These are phyloP conservation scores for Eucidaris tribuloides DNA, from an alignment of 35 echinoderm and acorn worm genomes.

Conservation along the genomic window DNA sequence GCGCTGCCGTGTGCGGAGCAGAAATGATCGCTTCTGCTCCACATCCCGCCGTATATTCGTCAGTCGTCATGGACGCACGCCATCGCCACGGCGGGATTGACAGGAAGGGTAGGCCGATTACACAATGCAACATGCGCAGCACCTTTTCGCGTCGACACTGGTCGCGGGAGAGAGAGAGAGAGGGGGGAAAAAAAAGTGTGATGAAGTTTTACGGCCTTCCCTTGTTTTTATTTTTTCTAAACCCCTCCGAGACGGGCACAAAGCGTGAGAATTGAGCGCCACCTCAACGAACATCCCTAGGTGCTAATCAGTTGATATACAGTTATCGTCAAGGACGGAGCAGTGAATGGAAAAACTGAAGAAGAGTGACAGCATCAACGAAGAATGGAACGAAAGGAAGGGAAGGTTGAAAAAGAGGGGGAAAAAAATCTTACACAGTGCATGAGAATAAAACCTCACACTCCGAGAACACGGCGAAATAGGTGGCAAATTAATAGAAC, in stretches of 20 bases:
- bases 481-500: slow-evolving; percentile 3
- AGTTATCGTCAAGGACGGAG: not conserved
- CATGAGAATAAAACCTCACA: too few relatives aligned
- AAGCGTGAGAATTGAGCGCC: not conserved
- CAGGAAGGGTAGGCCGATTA: not conserved
- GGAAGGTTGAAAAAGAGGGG: not conserved
- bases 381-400: not conserved
- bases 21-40: slow-evolving; percentile 26
- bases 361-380: not conserved
- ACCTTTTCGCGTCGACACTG: not conserved
- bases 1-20: not conserved
- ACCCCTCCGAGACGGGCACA: not conserved
- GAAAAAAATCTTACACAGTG: too few relatives aligned
- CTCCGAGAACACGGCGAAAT: too few relatives aligned
- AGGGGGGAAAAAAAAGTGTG: not conserved
- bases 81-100: not conserved
- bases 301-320: slow-evolving; percentile 8
- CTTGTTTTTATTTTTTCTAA: not conserved
- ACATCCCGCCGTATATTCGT: slow-evolving; percentile 5
- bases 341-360: not conserved
- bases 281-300: not conserved
- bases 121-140: not conserved
- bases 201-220: not conserved
- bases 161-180: not conserved
- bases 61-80: not conserved